Conservation (phyloP, 2,797 vertebrate genomes). For the Anisognathus igniventris region DNA sequence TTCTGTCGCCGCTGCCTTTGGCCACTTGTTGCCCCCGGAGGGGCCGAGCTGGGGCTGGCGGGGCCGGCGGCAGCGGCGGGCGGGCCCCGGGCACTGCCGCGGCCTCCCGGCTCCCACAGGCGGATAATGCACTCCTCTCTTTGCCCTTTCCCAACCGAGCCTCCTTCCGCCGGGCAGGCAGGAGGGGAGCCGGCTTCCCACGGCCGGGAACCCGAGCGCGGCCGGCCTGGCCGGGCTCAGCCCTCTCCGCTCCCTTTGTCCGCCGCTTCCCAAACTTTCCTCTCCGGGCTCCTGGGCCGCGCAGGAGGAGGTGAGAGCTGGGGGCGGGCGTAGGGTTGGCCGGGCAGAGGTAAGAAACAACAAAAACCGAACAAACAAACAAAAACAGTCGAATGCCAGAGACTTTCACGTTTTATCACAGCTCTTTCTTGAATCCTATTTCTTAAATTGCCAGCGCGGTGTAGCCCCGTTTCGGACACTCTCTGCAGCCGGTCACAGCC, state of each 20-base stretch:
- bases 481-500: conserved; percentile 68
- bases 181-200: neutral
- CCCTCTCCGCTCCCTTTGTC: conserved; percentile 43
- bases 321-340: neutral
- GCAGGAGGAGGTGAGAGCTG: conserved; percentile 16
- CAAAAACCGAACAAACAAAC: neutral
- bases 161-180: neutral
- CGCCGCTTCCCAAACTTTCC: conserved; percentile 66
- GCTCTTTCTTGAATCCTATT: conserved; percentile 69
- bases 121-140: neutral
- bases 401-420: conserved; percentile 49
- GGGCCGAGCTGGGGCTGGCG: neutral
- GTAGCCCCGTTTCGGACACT: conserved; percentile 68
- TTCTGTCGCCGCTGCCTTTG: neutral
- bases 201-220: neutral
- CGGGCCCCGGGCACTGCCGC: neutral
- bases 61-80: neutral
- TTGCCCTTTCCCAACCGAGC: neutral
- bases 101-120: neutral
- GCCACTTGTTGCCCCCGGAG: conserved; percentile 73
- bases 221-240: neutral
- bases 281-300: conserved; percentile 25
- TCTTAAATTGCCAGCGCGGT: conserved; percentile 75
- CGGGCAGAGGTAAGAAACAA: neutral
- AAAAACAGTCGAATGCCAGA: neutral